These are phyloP conservation scores for Cuculus canorus DNA, from an alignment of 2,797 vertebrate genomes.

Conservation along the genomic window DNA sequence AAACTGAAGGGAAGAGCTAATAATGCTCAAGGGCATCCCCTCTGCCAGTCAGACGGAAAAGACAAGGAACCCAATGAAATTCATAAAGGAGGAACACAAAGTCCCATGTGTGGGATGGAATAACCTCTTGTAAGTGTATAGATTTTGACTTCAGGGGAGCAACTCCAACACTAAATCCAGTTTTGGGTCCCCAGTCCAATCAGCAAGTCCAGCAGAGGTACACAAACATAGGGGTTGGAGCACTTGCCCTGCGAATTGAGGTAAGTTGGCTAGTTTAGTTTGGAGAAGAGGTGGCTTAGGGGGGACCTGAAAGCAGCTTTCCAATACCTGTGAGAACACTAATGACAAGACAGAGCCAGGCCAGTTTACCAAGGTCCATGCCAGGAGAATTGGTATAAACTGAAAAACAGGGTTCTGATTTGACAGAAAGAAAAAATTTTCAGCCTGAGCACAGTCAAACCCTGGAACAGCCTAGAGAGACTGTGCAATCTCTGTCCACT, in stretches of 20 bases:
- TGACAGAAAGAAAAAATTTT: fast-evolving
- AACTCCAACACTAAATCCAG: not conserved
- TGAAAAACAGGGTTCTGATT: not conserved
- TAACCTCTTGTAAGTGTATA: not conserved
- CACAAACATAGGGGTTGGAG: not conserved
- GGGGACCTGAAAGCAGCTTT: not conserved
- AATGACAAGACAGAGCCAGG: not conserved
- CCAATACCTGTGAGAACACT: not conserved
- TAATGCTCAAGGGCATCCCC: not conserved
- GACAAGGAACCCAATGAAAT: not conserved
- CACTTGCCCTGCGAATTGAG: fast-evolving
- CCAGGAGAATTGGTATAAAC: not conserved
- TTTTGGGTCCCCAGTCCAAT: not conserved
- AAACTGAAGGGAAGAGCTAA: not conserved
- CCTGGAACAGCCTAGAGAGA: not conserved
- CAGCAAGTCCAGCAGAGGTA: fast-evolving
- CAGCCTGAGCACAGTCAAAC: not conserved
- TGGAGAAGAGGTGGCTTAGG: not conserved
- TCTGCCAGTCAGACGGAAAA: not conserved
- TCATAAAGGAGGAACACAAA: not conserved
- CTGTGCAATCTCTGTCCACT: too few relatives aligned
- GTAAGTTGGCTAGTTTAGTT: not conserved
- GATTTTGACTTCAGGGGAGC: not conserved
- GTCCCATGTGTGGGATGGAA: not conserved
- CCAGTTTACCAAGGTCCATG: fast-evolving